Evolutionary conservation across 2,113 vertebrate genomes (phyloP).

Genomic region (Oxygymnocypris stewartii): DNA sequence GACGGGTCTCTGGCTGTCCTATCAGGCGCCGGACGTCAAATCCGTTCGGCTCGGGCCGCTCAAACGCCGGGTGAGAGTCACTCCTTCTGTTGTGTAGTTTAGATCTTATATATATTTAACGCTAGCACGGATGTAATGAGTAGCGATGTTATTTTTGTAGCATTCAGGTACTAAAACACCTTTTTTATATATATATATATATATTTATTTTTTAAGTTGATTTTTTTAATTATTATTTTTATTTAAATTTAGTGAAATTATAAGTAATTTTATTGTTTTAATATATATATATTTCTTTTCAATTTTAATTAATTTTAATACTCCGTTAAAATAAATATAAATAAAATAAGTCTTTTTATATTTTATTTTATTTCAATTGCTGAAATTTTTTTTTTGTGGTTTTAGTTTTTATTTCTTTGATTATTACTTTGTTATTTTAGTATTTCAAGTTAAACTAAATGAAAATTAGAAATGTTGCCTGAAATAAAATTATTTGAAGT

Average conservation of each 20-base stretch:
- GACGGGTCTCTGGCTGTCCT: conserved; percentile 93
- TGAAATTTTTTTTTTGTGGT: no score
- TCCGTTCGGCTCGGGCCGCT: conserved; percentile 91
- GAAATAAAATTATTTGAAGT: neutral
- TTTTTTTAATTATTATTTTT: no score
- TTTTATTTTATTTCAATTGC: no score
- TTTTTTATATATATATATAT: no score
- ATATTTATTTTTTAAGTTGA: no score
- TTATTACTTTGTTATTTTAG: neutral
- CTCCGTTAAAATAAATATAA: no score
- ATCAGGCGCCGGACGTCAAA: conserved; percentile 95
- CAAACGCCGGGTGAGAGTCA: conserved; percentile 87
- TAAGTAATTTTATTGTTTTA: no score
- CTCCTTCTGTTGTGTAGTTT: neutral
- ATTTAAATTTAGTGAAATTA: no score
- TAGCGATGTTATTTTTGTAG: no score
- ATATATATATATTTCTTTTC: no score
- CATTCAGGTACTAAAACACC: neutral
- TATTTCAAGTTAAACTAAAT: neutral
- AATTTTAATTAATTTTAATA: no score
- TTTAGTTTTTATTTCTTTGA: neutral
- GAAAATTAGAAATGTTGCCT: neutral
- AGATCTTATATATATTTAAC: neutral
- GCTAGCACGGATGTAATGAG: no score
- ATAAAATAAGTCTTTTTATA: neutral